phyloP scores from a whole-genome alignment of 2,113 vertebrate species.

The Ramphastos sulfuratus region DNA sequence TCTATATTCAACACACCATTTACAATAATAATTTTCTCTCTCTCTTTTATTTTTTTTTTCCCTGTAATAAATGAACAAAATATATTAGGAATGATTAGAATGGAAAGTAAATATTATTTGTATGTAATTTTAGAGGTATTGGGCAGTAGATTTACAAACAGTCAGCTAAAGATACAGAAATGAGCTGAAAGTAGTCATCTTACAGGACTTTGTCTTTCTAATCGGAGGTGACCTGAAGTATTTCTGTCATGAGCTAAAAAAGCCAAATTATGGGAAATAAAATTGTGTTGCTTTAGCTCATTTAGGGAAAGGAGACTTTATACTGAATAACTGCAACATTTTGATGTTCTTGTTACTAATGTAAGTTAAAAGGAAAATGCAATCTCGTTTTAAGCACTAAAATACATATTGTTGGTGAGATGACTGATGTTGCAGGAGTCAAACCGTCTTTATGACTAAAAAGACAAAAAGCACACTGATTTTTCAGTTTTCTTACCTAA shows the following conservation, averaged over 20 bases:
- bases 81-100: rapidly evolving
- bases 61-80: neutral
- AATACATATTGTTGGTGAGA: neutral
- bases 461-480: neutral
- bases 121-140: neutral
- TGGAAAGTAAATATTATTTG: neutral
- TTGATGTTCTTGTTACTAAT: neutral
- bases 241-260: neutral
- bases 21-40: neutral
- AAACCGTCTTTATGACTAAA: neutral
- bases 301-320: neutral
- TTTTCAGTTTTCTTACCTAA: neutral
- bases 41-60: neutral
- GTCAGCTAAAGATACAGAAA: neutral
- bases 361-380: neutral
- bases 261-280: neutral
- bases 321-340: neutral
- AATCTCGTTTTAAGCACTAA: neutral
- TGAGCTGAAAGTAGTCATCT: neutral
- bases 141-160: neutral
- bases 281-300: neutral
- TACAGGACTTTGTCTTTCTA: neutral
- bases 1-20: neutral
- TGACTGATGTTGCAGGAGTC: neutral
- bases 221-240: neutral